A percentile compares a stretch with the other conserved stretches of the same genome.
phyloP scores from a whole-genome alignment of 1,140 invertebrate species.

The Euschistus heros region DNA sequence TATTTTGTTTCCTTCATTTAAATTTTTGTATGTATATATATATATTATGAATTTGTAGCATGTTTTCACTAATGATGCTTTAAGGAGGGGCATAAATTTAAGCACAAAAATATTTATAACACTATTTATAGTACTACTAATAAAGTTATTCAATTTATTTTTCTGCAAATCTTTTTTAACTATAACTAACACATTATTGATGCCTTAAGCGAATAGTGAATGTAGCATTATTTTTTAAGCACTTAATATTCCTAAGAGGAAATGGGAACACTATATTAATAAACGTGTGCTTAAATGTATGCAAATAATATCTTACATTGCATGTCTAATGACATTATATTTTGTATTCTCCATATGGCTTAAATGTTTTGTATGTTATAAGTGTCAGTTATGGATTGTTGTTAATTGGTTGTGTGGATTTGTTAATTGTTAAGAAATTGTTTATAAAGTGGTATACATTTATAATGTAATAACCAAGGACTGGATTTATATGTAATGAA shows the following conservation, averaged over 20 bases:
- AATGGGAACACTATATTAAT: too few relatives aligned
- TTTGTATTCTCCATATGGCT: background rate
- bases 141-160: too few relatives aligned
- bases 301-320: background rate
- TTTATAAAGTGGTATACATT: too few relatives aligned
- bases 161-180: too few relatives aligned
- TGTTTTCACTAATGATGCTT: background rate
- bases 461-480: too few relatives aligned
- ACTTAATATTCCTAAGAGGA: too few relatives aligned
- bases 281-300: background rate
- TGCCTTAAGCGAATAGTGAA: too few relatives aligned
- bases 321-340: background rate
- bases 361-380: background rate
- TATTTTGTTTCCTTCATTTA: background rate
- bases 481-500: too few relatives aligned
- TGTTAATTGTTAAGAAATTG: too few relatives aligned
- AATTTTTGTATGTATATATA: background rate
- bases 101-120: background rate
- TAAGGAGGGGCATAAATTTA: constrained; percentile 1
- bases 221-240: too few relatives aligned
- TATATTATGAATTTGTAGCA: background rate
- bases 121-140: too few relatives aligned
- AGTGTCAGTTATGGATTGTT: constrained; percentile 11
- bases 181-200: too few relatives aligned
- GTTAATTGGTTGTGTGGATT: constrained; percentile 5